phyloP scores from a whole-genome alignment of 37 sponge, comb jelly and placozoan species.

The Amphimedon queenslandica region DNA sequence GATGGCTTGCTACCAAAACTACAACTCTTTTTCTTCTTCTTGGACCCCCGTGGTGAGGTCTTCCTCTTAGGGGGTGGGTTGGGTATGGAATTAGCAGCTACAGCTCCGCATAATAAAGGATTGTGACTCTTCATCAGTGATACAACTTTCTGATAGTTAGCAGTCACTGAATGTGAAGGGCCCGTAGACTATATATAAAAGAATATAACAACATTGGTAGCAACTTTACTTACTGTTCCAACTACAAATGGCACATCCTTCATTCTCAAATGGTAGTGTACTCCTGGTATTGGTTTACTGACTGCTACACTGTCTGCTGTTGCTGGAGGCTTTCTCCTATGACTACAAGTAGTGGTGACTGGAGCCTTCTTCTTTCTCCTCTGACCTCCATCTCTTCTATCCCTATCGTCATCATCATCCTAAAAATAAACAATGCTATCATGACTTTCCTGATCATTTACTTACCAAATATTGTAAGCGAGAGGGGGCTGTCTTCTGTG shows the following conservation, averaged over 20 bases:
- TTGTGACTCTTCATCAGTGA: constrained; percentile 68
- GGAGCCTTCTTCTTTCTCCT: neutral
- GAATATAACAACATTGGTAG: neutral
- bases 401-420: neutral
- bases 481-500: neutral
- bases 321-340: too few species aligned
- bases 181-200: constrained; percentile 6
- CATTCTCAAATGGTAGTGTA: constrained; percentile 54
- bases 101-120: constrained; percentile 55
- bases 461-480: neutral
- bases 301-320: too few species aligned
- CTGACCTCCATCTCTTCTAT: too few species aligned
- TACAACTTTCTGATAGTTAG: constrained; percentile 67
- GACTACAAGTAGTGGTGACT: too few species aligned
- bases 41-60: neutral
- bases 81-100: constrained; percentile 11
- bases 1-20: neutral
- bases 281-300: constrained; percentile 24
- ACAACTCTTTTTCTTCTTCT: neutral
- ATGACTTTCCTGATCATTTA: neutral
- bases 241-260: constrained; percentile 73
- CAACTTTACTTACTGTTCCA: constrained; percentile 38
- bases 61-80: neutral
- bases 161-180: constrained; percentile 69
- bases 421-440: neutral